A percentile compares a stretch with the other conserved stretches of the same genome.
phyloP scores from a whole-genome alignment of 2,113 vertebrate species.

The Fregetta grallaria region DNA sequence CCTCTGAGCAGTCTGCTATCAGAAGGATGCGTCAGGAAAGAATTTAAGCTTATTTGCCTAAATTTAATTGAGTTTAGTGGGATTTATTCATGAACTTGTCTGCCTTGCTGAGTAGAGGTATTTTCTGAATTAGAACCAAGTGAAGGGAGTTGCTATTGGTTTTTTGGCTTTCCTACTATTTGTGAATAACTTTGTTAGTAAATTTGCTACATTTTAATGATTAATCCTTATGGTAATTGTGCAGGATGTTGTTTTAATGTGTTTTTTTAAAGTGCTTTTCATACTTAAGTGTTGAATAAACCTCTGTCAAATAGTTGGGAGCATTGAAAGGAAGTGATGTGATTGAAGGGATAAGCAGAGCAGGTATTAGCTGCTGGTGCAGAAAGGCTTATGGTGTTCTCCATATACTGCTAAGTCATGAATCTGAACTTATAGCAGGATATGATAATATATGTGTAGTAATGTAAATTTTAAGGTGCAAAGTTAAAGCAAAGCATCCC shows the following conservation, averaged over 20 bases:
- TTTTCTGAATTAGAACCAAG: background rate
- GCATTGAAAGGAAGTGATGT: background rate
- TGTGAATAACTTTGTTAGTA: background rate
- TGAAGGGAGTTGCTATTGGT: background rate
- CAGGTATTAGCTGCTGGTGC: background rate
- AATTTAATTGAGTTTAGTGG: background rate
- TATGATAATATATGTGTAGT: background rate
- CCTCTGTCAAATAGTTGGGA: background rate
- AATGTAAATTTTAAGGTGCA: background rate
- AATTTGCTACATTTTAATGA: background rate
- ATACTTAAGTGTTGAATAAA: background rate
- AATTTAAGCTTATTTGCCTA: constrained; percentile 5
- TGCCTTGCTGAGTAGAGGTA: background rate
- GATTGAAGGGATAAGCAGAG: background rate
- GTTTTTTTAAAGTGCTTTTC: background rate
- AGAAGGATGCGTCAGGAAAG: background rate
- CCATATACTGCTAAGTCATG: background rate
- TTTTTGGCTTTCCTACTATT: background rate
- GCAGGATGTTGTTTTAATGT: background rate
- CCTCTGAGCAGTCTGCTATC: background rate
- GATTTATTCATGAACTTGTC: background rate
- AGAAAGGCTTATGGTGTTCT: background rate
- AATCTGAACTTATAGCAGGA: background rate
- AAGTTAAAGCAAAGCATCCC: background rate
- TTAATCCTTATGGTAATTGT: background rate